Evolutionary conservation across 2,888 invertebrate genomes (phyloP), one percentile per base, ranked within the genome.

Genomic region (Petrophora chlorosata): DNA sequence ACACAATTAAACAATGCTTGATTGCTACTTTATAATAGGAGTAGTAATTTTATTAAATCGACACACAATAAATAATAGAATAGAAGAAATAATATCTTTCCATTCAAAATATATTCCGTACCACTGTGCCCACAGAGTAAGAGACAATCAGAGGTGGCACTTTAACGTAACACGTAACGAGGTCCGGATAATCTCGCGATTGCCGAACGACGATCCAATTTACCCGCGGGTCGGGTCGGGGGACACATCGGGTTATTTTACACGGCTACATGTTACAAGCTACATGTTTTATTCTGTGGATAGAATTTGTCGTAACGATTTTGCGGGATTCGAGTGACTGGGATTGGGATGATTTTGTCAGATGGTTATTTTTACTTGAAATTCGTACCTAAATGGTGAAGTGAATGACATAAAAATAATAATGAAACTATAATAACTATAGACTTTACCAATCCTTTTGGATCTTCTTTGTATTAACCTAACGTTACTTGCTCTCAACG

Each of bases 131-230:
- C 65, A 67, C 59, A 68, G 67, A 70, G 63, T 60, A 62, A 64
- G 68, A 71, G 67, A 72, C 75, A 76, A 76, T 77, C 75, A 76
- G 70, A 74, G 63, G 61, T 68, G 70, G 67, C 67, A 53, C 59
- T 73, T 69, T 66, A 63, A 67, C 70, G 69, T 67, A 43, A 53
- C 60, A 56, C 52, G 39, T 73, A 74, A 76, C 72, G 68, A 67
- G 61, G 52, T 49, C 61, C 54, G 61, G 68, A 71, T 73, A 69
- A 70, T 69, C 70, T 68, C 42, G 48, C 42, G 56, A 59, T 55
- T 50, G 56, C 47, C 59, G 54, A 63, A 65, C 64, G 68, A 64
- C 65, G 64, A 76, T 79, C 78, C 79, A 80, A 78, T 80, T 79
- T 76, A 69, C 70, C 56, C 59, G 43, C 40, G 48, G 52, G 38